These are phyloP conservation scores for Dasysyrphus tricinctus DNA, from an alignment of 2,888 invertebrate genomes.

Conservation along the genomic window DNA sequence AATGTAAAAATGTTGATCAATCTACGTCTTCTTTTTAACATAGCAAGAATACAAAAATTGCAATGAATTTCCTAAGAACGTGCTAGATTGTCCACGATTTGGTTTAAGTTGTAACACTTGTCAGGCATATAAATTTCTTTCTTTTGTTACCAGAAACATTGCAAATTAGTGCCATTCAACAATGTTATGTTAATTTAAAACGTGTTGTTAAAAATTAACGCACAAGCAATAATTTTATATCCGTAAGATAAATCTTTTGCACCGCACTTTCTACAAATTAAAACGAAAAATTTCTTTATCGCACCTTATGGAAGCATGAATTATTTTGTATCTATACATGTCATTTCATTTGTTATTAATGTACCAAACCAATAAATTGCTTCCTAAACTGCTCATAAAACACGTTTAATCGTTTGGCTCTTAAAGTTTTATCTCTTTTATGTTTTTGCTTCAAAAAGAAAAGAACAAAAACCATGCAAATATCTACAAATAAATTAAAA, in stretches of 20 bases:
- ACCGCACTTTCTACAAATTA: neutral
- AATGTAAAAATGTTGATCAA: no score
- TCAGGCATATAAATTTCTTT: neutral
- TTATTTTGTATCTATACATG: neutral
- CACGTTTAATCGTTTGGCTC: neutral
- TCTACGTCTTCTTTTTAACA: no score
- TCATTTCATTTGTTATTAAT: no score
- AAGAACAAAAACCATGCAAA: neutral
- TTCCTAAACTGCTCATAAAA: neutral
- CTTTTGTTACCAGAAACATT: neutral
- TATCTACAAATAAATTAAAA: neutral
- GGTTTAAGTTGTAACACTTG: neutral
- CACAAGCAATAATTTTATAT: neutral
- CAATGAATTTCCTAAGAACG: neutral
- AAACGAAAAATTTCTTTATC: neutral
- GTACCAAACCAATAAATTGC: neutral
- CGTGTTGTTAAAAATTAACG: slow-evolving; percentile 2
- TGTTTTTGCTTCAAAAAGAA: neutral
- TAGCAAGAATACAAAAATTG: no score
- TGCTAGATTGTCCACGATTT: neutral
- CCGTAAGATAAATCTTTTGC: neutral
- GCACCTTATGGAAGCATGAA: neutral
- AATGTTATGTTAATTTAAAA: neutral
- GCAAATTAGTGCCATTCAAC: neutral
- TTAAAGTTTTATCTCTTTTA: neutral